These are phyloP conservation scores for Sarotherodon lohbergeri DNA, from an alignment of 2,113 vertebrate species.

Conservation along the genomic window DNA sequence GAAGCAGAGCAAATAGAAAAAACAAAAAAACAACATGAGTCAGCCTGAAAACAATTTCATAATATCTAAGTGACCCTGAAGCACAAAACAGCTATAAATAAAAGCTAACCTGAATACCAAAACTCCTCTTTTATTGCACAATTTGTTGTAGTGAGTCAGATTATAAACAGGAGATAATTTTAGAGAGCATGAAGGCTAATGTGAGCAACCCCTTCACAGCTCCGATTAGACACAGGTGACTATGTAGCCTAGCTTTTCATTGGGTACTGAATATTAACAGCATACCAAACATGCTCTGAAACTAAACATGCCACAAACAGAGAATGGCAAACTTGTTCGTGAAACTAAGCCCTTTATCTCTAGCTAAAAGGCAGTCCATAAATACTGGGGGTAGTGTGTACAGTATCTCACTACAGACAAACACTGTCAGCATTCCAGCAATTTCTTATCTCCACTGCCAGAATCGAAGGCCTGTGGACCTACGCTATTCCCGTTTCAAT, in stretches of 20 bases:
- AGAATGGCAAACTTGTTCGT: conserved; percentile 10
- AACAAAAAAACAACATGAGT: neutral
- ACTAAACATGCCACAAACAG: conserved; percentile 9
- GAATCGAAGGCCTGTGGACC: conserved; percentile 22
- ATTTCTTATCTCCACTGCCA: conserved; percentile 55
- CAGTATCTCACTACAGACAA: conserved; percentile 44
- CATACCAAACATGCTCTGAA: neutral
- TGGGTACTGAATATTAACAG: neutral
- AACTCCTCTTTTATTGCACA: neutral
- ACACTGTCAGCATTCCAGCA: conserved; percentile 52
- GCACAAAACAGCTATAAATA: neutral
- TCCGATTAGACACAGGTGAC: neutral
- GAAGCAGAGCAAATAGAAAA: neutral
- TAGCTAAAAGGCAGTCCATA: conserved; percentile 35
- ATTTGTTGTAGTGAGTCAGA: conserved; percentile 8
- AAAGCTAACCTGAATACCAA: neutral
- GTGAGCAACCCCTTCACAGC: neutral
- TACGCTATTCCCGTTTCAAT: conserved; percentile 16
- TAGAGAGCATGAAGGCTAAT: conserved; percentile 45
- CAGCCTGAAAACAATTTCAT: neutral
- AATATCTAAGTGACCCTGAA: neutral
- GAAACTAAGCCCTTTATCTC: conserved; percentile 20
- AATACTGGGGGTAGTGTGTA: conserved; percentile 32
- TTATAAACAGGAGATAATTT: conserved; percentile 26
- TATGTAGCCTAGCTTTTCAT: neutral